These are phyloP conservation scores for Basileuterus tristriatus DNA, from an alignment of 2,797 vertebrate species.

Conservation along the genomic window DNA sequence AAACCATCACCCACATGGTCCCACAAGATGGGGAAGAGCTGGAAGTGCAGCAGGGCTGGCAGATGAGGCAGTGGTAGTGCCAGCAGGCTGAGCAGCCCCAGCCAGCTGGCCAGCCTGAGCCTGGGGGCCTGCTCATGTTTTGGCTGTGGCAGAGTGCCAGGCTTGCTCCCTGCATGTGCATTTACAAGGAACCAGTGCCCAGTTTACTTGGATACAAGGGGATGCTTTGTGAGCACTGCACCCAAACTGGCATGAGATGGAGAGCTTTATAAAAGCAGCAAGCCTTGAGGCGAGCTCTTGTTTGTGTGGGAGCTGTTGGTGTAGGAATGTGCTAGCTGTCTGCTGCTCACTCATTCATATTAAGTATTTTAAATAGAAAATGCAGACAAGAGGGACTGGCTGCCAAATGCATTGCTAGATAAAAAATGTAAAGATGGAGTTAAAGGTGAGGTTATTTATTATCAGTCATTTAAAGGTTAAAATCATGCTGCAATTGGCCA, in stretches of 20 bases:
- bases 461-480: conserved; percentile 3
- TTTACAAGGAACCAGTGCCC: not conserved
- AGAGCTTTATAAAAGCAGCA: not conserved
- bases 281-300: not conserved
- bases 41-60: not conserved
- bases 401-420: not conserved
- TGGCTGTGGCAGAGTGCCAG: not conserved
- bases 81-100: not conserved
- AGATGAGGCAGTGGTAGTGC: not conserved
- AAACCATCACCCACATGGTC: not conserved
- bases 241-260: not conserved
- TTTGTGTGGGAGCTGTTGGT: not conserved
- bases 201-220: not conserved
- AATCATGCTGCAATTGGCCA: not conserved
- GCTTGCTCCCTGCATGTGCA: accelerated
- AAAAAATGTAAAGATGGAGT: not conserved
- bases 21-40: not conserved
- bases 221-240: not conserved
- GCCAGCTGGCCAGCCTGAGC: not conserved
- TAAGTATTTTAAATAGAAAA: not conserved
- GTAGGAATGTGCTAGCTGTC: not conserved
- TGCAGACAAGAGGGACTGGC: not conserved
- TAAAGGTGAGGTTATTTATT: not conserved
- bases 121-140: accelerated
- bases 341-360: not conserved